These are phyloP conservation scores for Nannoperca obscura DNA, from an alignment of 2,797 vertebrate species.

Conservation along the genomic window DNA sequence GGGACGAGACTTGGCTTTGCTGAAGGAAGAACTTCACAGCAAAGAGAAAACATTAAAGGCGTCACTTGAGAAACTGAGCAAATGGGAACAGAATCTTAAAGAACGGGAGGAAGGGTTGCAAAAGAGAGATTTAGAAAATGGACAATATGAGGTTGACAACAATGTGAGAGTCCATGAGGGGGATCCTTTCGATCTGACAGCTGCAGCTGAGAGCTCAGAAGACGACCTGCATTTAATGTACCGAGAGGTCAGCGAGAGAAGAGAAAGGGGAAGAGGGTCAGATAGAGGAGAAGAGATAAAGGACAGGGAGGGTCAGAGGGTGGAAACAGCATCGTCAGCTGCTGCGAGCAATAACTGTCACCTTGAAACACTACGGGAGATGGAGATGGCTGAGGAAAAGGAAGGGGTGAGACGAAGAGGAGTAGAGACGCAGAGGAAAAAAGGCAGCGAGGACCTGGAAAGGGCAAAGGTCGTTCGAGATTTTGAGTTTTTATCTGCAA, in stretches of 20 bases:
- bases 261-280: slow-evolving; percentile 18
- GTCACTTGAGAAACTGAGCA: slow-evolving; percentile 35
- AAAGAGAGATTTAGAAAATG: background rate
- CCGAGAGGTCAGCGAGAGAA: slow-evolving; percentile 51
- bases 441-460: background rate
- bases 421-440: background rate
- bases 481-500: slow-evolving; percentile 21
- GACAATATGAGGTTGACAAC: background rate
- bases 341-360: slow-evolving; percentile 39
- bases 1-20: slow-evolving; percentile 50
- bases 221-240: slow-evolving; percentile 32
- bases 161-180: background rate
- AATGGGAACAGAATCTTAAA: slow-evolving; percentile 56
- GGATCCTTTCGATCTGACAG: background rate
- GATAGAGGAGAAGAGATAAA: slow-evolving; percentile 7
- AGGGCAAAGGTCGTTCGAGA: background rate
- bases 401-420: slow-evolving; percentile 16
- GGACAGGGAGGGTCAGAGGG: slow-evolving; percentile 27
- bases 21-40: slow-evolving; percentile 64
- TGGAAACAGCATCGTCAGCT: slow-evolving; percentile 29
- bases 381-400: background rate
- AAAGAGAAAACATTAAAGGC: slow-evolving; percentile 59
- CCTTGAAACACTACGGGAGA: slow-evolving; percentile 50
- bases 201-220: background rate
- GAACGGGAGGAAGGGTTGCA: slow-evolving; percentile 49